Conservation (phyloP, 1,140 invertebrate genomes). For the Papilio glaucus region DNA sequence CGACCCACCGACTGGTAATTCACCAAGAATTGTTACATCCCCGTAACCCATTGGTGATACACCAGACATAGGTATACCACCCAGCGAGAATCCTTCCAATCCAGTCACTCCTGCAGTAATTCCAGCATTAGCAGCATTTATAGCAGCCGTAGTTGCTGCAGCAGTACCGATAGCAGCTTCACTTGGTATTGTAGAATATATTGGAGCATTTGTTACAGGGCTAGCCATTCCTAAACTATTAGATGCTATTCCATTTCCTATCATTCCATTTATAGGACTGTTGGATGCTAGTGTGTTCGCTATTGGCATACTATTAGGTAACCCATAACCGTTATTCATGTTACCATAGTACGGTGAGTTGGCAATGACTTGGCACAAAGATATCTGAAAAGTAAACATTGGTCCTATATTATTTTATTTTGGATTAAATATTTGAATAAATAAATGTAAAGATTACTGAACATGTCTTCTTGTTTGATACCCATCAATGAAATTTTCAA, state of each 20-base stretch:
- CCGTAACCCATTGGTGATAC: constrained; percentile 53
- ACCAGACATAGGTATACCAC: constrained; percentile 50
- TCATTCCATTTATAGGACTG: constrained; percentile 33
- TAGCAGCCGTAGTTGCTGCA: constrained; percentile 36
- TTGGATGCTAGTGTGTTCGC: constrained; percentile 33
- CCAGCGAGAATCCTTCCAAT: constrained; percentile 40
- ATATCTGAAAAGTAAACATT: constrained; percentile 43
- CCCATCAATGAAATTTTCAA: too few species aligned
- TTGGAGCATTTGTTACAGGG: constrained; percentile 36
- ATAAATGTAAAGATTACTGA: not conserved
- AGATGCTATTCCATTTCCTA: not conserved
- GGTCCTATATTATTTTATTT: not conserved
- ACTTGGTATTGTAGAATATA: constrained; percentile 35
- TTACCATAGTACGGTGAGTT: constrained; percentile 29
- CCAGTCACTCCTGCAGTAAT: constrained; percentile 31
- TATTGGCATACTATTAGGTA: constrained; percentile 33
- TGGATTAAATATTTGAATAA: not conserved
- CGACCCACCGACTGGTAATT: constrained; percentile 60
- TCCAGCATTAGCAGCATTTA: constrained; percentile 39
- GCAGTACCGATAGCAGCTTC: constrained; percentile 38
- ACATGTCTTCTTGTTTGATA: too few species aligned
- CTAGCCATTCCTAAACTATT: constrained; percentile 35
- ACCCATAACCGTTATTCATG: constrained; percentile 25
- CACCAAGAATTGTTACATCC: constrained; percentile 57
- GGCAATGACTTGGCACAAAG: constrained; percentile 41